Base-by-base conservation (phyloP, 2,888 invertebrate species). In the Aphodius sticticus region DNA sequence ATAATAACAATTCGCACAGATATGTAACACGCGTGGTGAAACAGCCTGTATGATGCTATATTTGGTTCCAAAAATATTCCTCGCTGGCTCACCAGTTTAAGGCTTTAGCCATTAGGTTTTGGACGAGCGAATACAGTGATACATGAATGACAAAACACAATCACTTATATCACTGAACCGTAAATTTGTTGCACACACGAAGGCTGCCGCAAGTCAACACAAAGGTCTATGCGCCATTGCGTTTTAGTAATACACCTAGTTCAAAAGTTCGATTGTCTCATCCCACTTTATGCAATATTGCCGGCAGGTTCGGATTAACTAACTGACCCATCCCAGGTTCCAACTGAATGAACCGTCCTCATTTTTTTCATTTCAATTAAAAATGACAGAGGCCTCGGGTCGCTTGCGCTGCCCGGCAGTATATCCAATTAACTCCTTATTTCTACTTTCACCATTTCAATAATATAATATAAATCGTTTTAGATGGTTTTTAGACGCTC, bases 91-190 rank as follows among this genome's bases (percentile, higher is more conserved):
- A 53, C 7, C 12, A 53, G 53, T 53, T 2, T 53, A 26, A 26
- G 53, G 53, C 12, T 53, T 53, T 53, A 53, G 53, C 53, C 53
- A 12, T 9, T 53, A 53, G 9, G 53, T 53, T 53, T 53, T 53
- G 7, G 53, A 53, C 53, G 9, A 53, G 53, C 53, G 12, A 53
- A 12, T 53, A 12, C 53, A 9, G 53, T 53, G 53, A 53, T 53
- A 53, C 53, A 53, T 53, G 53, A 12, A 53, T 53, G 53, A 53
- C 53, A 53, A 53, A 53, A 53, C 12, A 53, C 53, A 53, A 53
- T 53, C 53, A 53, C 53, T 53, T 53, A 53, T 53, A 53, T 53
- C 53, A 53, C 53, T 53, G 53, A 53, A 53, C 53, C 53, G 53
- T 53, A 53, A 53, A 53, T 53, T 7, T 53, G 53, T 7, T 53